Evolutionary conservation across 2,888 invertebrate species (phyloP), one percentile per base, ranked within the genome.

Genomic region (Disparrhopalites patrizii): DNA sequence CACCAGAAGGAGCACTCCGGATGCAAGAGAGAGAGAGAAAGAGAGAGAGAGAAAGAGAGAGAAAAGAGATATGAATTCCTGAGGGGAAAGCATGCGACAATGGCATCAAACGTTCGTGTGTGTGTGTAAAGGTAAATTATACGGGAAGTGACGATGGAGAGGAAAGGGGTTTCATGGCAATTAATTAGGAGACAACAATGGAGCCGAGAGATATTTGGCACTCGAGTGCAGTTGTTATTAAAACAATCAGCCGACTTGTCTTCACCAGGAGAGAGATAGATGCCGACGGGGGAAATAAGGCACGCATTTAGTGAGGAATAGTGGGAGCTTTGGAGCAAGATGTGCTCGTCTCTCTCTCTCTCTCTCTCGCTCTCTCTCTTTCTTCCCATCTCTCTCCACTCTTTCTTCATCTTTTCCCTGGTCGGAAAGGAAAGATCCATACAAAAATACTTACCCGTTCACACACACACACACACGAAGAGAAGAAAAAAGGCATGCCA

Each of bases 131-230:
- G n/a, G n/a, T n/a, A n/a, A n/a, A n/a, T n/a, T n/a, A n/a, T n/a
- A n/a, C n/a, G n/a, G n/a, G n/a, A n/a, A n/a, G n/a, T n/a, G n/a
- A n/a, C n/a, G n/a, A n/a, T n/a, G n/a, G n/a, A n/a, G n/a, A n/a
- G n/a, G n/a, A n/a, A n/a, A n/a, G n/a, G n/a, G n/a, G 23, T 57
- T 57, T 57, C 57, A 57, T 27, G 57, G 57, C 57, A 57, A 57
- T 57, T 57, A 57, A 57, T 57, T 57, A 28, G 40, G 40, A 56
- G 36, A 10, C 20, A 33, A 57, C 57, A 57, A 57, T 57, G 25
- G 57, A 57, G 40, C 27, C 40, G 25, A 13, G 23, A 10, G 38
- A n/a, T 57, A 57, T 57, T 57, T 57, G 57, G 57, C 57, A 57
- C 38, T 38, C 4, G 18, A 25, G 27, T 54, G 30, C 27, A 30